These are phyloP conservation scores for Adela reaumurella DNA, from an alignment of 2,888 invertebrate species.

Conservation along the genomic window DNA sequence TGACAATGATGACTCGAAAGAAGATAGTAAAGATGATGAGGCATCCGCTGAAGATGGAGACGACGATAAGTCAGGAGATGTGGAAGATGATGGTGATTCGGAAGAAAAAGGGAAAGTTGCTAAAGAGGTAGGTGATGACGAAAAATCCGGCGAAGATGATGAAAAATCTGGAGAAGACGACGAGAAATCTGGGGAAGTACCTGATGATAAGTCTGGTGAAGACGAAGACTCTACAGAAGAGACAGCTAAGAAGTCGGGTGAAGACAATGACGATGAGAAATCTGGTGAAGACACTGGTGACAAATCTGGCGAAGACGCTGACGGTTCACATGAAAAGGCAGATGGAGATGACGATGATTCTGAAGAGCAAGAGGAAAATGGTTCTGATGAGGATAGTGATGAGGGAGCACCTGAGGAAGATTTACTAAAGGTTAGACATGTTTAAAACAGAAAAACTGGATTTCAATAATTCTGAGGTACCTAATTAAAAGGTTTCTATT, in stretches of 20 bases:
- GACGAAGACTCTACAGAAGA: conserved; percentile 8
- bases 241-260: conserved; percentile 10
- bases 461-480: too few species aligned
- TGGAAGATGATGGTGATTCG: conserved; percentile 24
- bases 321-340: conserved; percentile 20
- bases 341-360: conserved; percentile 12
- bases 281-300: conserved; percentile 8
- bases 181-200: conserved; percentile 8
- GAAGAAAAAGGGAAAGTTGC: conserved; percentile 18
- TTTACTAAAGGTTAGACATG: conserved; percentile 53
- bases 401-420: conserved; percentile 63
- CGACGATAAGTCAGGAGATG: conserved; percentile 13
- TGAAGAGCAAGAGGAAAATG: conserved; percentile 10
- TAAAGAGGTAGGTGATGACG: conserved; percentile 14
- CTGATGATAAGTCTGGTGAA: conserved; percentile 7
- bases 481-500: too few species aligned
- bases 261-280: conserved; percentile 15
- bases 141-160: conserved; percentile 10
- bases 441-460: too few species aligned
- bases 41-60: conserved; percentile 7
- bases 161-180: conserved; percentile 8
- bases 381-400: conserved; percentile 22
- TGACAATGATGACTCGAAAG: conserved; percentile 14
- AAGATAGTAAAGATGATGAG: conserved; percentile 20
- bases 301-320: conserved; percentile 8